Conservation (phyloP, 2,113 vertebrate genomes). For the Cryptoleucopteryx plumbea region DNA sequence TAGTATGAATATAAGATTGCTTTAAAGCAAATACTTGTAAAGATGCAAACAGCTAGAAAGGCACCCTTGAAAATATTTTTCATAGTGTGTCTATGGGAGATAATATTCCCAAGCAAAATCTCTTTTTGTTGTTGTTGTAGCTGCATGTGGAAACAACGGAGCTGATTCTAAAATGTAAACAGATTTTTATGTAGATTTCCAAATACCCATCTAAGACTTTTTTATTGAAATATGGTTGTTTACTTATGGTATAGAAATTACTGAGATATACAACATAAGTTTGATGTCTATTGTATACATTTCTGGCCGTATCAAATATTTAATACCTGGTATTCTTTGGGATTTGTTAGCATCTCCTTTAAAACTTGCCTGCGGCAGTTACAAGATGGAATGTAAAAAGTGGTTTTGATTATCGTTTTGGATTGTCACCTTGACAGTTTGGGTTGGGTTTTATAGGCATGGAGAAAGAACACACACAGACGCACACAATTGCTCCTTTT, state of each 20-base stretch:
- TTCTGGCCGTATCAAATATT: constrained; percentile 80
- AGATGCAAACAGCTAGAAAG: constrained; percentile 10
- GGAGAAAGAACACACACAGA: constrained; percentile 69
- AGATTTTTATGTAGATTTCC: constrained; percentile 37
- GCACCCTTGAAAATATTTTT: constrained; percentile 48
- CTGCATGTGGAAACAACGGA: constrained; percentile 17
- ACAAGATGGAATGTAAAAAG: constrained; percentile 79
- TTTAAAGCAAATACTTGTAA: constrained; percentile 34
- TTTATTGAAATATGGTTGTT: constrained; percentile 45
- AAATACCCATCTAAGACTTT: constrained; percentile 39
- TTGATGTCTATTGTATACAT: constrained; percentile 71
- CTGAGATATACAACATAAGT: constrained; percentile 54
- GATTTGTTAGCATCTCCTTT: constrained; percentile 83
- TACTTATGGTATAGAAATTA: constrained; percentile 62
- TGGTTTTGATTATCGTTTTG: constrained; percentile 84
- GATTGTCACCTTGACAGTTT: constrained; percentile 83
- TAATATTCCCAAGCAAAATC: constrained; percentile 22
- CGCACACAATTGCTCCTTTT: constrained; percentile 41
- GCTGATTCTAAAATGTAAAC: constrained; percentile 50
- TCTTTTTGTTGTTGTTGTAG: constrained; percentile 1
- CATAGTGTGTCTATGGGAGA: not conserved
- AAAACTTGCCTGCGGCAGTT: constrained; percentile 80
- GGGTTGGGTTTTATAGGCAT: constrained; percentile 70
- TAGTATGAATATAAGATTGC: constrained; percentile 6
- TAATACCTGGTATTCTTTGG: constrained; percentile 78